Evolutionary conservation across 2,888 invertebrate species (phyloP), one percentile per base, ranked within the genome.

Genomic region (Theodoxus fluviatilis): DNA sequence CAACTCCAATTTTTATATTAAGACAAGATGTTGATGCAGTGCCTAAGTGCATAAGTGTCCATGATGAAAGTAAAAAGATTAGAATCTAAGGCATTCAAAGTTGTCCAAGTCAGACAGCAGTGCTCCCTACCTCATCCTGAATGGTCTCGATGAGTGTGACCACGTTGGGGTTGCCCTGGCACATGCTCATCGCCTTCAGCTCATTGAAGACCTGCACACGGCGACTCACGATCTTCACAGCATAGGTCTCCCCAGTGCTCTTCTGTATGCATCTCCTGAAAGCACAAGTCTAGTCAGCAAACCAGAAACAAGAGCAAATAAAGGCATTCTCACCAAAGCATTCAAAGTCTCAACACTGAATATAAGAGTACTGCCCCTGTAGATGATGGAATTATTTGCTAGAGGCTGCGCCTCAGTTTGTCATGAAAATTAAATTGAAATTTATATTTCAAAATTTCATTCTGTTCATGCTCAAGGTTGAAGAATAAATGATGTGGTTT

Each of bases 91-190:
- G n/a, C n/a, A n/a, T n/a, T n/a, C n/a, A n/a, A n/a, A n/a, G n/a
- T n/a, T n/a, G n/a, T n/a, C n/a, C n/a, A n/a, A n/a, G n/a, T n/a
- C n/a, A 67, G 52, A 31, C 7, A 25, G 2, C 4, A 63, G 28
- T 12, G 18, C 15, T 38, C 59, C 73, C 80, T 80, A 92, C 91
- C 85, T 93, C 91, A 88, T 96, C 94, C 78, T 93, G 91, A 82
- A 94, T 90, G n/a, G 94, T 93, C 84, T 96, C 93, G 79, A 93
- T 90, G 74, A 97, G 87, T 67, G 91, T 90, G 75, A 98, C 94
- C 74, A 98, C 92, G 86, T 95, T 95, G 18, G 92, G 91, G 86
- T 96, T 95, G 2, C 94, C 94, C 81, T 95, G 95, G 84, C 96
- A 96, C 66, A 92, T 90, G 75, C 92, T 91, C 73, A 98, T 89